Evolutionary conservation across 2,888 invertebrate genomes (phyloP), one percentile per base, ranked within the genome.

Genomic region (Spisula solida): DNA sequence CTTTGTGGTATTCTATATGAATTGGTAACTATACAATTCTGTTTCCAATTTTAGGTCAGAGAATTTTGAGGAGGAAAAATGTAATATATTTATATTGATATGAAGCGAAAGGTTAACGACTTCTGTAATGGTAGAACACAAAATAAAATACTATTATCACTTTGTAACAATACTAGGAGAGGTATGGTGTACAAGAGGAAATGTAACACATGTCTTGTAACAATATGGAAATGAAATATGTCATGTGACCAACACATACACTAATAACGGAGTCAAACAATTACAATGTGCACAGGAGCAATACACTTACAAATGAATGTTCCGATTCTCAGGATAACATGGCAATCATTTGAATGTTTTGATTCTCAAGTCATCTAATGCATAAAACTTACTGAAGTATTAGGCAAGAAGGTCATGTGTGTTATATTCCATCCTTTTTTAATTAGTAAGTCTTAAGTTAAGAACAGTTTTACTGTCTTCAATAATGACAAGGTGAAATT

Each of bases 121-220:
- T 4, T 66, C n/a, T 25, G 60, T 25, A 66, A 66, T 66, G 60
- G 25, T 10, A 66, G 60, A 66, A 66, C 60, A 66, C 60, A 66
- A 66, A 66, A 51, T 51, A 51, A 60, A 66, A 66, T 25, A 66
- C 60, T 66, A 66, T 66, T 25, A 66, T 66, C 25, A 66, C 20
- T 66, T 66, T 66, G 60, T 66, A 66, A 66, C 25, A 66, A 66
- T 66, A 12, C 60, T 66, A 66, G 41, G 41, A 66, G 60, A 66
- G n/a, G 60, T 66, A 66, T 25, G 60, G n/a, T 66, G 60, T 66
- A 66, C n/a, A 66, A 66, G 60, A 25, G 20, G 25, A 66, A 66
- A 66, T 12, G 60, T 66, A 25, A 66, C 25, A 66, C 20, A 25
- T 66, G 25, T 66, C n/a, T 25, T 66, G n/a, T 66, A 66, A 66